Conservation (phyloP, 2,797 vertebrate species). For the Lates japonicus region DNA sequence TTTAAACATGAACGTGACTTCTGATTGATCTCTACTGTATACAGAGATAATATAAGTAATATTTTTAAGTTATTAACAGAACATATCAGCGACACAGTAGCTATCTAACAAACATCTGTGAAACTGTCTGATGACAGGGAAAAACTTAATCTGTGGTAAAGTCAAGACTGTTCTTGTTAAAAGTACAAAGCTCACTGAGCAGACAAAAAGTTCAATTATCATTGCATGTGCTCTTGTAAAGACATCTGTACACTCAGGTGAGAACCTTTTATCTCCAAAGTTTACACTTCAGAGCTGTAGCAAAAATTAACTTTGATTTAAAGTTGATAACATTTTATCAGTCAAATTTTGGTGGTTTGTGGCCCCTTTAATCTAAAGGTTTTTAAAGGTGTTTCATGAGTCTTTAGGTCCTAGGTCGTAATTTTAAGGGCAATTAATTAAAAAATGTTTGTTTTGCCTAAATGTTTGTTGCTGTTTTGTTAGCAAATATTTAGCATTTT, state of each 20-base stretch:
- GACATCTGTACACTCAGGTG: neutral
- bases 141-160: slow-evolving; percentile 7
- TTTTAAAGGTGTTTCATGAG: too few species aligned
- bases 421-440: too few species aligned
- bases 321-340: neutral
- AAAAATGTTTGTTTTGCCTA: too few species aligned
- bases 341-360: too few species aligned
- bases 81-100: neutral
- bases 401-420: too few species aligned
- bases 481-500: neutral
- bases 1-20: neutral
- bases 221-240: neutral
- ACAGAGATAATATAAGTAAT: slow-evolving; percentile 12
- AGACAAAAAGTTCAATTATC: neutral
- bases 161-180: neutral
- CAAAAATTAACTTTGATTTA: neutral
- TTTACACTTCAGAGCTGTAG: neutral
- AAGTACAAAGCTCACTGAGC: neutral
- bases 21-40: slow-evolving; percentile 17
- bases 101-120: neutral
- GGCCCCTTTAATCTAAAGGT: too few species aligned
- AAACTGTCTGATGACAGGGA: slow-evolving; percentile 1
- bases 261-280: neutral
- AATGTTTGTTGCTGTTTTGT: neutral
- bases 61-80: slow-evolving; percentile 16